Evolutionary conservation across 1,140 invertebrate genomes (phyloP), one percentile per base, ranked within the genome.

Genomic region (Drosophila simulans): DNA sequence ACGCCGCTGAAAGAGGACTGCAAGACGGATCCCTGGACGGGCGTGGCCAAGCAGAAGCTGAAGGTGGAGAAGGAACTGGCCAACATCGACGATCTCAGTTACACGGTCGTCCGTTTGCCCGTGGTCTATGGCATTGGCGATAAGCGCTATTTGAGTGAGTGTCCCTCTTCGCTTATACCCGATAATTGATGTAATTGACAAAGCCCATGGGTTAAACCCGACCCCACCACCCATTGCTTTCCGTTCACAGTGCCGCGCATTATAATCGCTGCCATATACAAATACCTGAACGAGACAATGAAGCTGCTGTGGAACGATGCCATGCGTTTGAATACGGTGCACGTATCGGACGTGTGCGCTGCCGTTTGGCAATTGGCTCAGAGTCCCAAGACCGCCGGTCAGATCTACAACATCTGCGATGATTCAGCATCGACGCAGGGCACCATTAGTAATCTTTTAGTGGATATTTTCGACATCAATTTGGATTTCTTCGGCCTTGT

Each of bases 91-190:
- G 84, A 92, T 4, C 93, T 98, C n/a, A 95, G 95, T 60, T 98
- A 96, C 92, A 95, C 96, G 4, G 94, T 98, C 59, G 90, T 98
- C 3, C 94, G 98, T 78, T 96, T 97, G 25, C 97, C 96, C 13
- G 95, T 97, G 73, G 96, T 98, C 0, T 98, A 98, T 92, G 97
- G 97, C 8, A 92, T 95, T 34, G 97, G 96, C 4, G 97, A 98
- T 92, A 95, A 95, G 90, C 95, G 94, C 88, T 96, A 97, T 60
- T 92, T 98, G 58, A 96, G 96, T 97, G 93, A 94, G 95, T 84
- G 39, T 42, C 27, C 20, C 27, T 39, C 17, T 17, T 45, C 34
- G 20, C 27, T 46, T 51, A 71, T 65, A 57, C 43, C 56, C 42
- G 39, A 54, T 71, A 53, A 52, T 72, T 68, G 43, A 70, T 69